Percentiles rank a stretch among this genome's conserved stretches.
Evolutionary conservation across 2,113 vertebrate genomes (phyloP).

Genomic region (Phoxinus phoxinus): DNA sequence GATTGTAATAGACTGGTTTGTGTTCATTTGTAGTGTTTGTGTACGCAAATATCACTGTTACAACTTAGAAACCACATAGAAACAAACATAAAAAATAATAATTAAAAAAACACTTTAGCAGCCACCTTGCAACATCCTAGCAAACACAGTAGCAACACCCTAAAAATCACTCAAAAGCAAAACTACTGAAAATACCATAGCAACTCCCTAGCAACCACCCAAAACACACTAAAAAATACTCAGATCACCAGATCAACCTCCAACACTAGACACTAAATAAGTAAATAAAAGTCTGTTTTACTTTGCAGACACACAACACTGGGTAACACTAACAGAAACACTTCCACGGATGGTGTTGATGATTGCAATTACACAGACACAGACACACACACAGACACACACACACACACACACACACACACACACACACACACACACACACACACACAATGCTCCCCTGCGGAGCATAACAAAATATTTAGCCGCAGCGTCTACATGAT

Average conservation of each 20-base stretch:
- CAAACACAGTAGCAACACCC: neutral
- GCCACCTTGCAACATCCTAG: neutral
- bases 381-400: neutral
- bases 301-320: neutral
- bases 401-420: slow-evolving; percentile 11
- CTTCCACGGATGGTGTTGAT: neutral
- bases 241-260: too few species aligned
- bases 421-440: neutral
- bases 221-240: too few species aligned
- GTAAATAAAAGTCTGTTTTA: neutral
- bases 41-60: neutral
- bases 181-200: neutral
- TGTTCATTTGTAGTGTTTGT: neutral
- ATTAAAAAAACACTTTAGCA: neutral
- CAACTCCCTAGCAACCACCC: neutral
- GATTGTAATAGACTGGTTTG: neutral
- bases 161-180: neutral
- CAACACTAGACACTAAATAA: too few species aligned
- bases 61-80: too few species aligned
- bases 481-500: neutral
- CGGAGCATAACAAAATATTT: slow-evolving; percentile 1
- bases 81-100: neutral
- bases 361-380: slow-evolving; percentile 8
- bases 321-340: neutral
- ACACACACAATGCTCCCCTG: neutral